A percentile compares a stretch with the other conserved stretches of the same genome.
These are phyloP conservation scores for Montifringilla adamsi DNA, from an alignment of 2,113 vertebrate species.

Conservation along the genomic window DNA sequence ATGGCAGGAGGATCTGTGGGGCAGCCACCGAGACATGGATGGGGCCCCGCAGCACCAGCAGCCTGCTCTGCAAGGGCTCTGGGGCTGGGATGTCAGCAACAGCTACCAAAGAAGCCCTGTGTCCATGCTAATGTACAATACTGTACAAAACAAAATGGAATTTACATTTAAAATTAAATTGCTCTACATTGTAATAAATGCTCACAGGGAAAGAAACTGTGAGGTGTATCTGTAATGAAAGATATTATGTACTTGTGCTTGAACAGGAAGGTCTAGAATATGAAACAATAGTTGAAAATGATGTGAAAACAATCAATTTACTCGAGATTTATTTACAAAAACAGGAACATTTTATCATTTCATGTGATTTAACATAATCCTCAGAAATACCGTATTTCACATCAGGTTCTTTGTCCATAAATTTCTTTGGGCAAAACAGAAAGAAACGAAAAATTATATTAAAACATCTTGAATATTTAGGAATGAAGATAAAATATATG, in stretches of 20 bases:
- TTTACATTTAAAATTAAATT: neutral
- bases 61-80: neutral
- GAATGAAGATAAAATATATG: neutral
- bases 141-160: neutral
- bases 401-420: neutral
- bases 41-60: neutral
- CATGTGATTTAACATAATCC: neutral
- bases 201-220: neutral
- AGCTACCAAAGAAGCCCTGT: neutral
- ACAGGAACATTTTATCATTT: neutral
- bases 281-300: neutral
- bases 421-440: neutral
- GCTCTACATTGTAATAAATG: neutral
- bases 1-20: neutral
- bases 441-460: neutral
- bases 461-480: neutral
- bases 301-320: neutral
- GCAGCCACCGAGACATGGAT: rapidly evolving
- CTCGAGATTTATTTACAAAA: neutral
- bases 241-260: neutral
- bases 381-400: neutral
- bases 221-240: neutral
- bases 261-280: neutral
- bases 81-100: neutral
- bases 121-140: neutral